phyloP scores from a whole-genome alignment of 2,797 vertebrate genomes.

The Euthynnus affinis region DNA sequence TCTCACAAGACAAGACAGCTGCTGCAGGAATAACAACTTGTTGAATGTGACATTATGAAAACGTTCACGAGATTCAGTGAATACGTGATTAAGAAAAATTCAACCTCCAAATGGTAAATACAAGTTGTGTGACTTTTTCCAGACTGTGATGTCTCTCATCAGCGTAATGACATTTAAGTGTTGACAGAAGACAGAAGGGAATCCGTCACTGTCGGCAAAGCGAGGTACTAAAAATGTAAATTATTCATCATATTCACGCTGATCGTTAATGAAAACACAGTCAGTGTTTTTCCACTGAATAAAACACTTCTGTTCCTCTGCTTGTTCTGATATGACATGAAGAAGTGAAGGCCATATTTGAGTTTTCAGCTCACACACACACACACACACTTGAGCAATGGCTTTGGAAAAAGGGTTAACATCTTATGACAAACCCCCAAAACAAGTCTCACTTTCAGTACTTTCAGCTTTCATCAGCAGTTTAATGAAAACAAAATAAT shows the following conservation, averaged over 20 bases:
- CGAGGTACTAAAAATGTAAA: background rate
- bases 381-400: background rate
- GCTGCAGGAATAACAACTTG: conserved; percentile 20
- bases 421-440: conserved; percentile 5
- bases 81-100: background rate
- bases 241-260: background rate
- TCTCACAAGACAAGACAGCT: background rate
- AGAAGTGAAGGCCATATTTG: background rate
- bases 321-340: background rate
- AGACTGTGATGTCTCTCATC: conserved; percentile 12
- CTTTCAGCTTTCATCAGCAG: background rate
- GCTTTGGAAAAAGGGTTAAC: background rate
- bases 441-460: conserved; percentile 17
- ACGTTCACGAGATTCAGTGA: background rate
- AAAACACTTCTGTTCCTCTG: background rate
- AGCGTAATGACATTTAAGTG: background rate
- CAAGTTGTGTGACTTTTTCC: background rate
- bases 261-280: background rate
- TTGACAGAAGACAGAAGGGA: conserved; percentile 25
- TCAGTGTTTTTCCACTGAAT: background rate
- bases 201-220: conserved; percentile 1
- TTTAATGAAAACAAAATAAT: background rate
- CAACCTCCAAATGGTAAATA: background rate
- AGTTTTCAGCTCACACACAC: background rate
- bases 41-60: background rate